Evolutionary conservation across 2,797 vertebrate species (phyloP), one percentile per base, ranked within the genome.

Genomic region (Dallia pectoralis): DNA sequence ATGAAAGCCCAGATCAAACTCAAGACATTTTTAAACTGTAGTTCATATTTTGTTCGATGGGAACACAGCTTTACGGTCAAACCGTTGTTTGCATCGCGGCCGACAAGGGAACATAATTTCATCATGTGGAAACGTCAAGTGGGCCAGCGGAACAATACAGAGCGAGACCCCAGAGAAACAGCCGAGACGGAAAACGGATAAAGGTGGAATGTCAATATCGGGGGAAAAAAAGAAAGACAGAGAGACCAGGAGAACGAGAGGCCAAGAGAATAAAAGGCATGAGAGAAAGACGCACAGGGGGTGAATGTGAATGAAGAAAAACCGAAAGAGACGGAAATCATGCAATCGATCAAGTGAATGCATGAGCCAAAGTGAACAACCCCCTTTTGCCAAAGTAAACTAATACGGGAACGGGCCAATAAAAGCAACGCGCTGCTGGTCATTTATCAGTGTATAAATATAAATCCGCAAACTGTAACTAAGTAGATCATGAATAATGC

Each of bases 21-120:
- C 30, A 51, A 18, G 32, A 36, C 22, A 16, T 40, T 19, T 65
- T 70, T 56, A 56, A 66, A 73, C 30, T n/a, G 49, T 40, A 56
- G 49, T 73, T 36, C 47, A 44, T 44, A 56, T 69, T 70, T 9
- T 65, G 44, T 53, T 70, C 64, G 65, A 25, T 40, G 47, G 40
- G n/a, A 47, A 19, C 53, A 73, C 69, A 77, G 73, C 73, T 75
- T 70, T 73, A 77, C 67, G 66, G 74, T 67, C 76, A 69, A 61
- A 72, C 74, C 80, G 80, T 56, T 68, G 74, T 74, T 74, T 74
- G 73, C 71, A 48, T 76, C 49, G 59, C 51, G 69, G 75, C 59
- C 64, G 73, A 79, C 75, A 70, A 65, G 74, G 77, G 67, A 77
- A 65, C 30, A 15, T 80, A 44, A 44, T 44, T 59, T 59, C 68